Evolutionary conservation across 1,140 invertebrate genomes (phyloP).

Genomic region (Saccostrea glomerata): DNA sequence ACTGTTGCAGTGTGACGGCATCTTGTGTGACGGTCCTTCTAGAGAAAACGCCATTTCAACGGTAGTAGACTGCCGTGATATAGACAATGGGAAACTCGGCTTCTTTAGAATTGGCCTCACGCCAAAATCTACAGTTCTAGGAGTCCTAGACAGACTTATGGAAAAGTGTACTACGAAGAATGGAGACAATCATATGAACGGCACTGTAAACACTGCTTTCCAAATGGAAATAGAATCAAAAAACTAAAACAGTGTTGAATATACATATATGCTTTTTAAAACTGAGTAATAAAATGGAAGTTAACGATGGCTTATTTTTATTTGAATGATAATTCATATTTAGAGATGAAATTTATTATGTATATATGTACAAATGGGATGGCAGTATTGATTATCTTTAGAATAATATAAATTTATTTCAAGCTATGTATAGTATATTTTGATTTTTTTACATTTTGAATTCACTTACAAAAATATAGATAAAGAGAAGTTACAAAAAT

Average conservation of each 20-base stretch:
- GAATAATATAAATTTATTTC: too few relatives aligned
- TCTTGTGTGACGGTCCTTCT: constrained; percentile 69
- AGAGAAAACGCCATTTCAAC: constrained; percentile 70
- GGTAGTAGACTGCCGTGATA: constrained; percentile 68
- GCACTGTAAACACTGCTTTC: neutral
- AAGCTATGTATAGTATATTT: too few relatives aligned
- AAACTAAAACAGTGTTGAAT: neutral
- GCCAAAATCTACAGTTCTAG: constrained; percentile 64
- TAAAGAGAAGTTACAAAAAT: too few relatives aligned
- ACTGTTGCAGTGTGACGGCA: constrained; percentile 67
- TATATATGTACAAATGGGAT: too few relatives aligned
- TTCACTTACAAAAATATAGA: too few relatives aligned
- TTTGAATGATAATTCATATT: too few relatives aligned
- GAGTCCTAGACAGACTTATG: constrained; percentile 64
- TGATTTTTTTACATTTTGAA: too few relatives aligned
- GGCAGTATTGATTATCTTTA: too few relatives aligned
- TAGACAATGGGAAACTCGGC: constrained; percentile 62
- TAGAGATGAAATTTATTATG: too few relatives aligned
- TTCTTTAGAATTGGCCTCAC: constrained; percentile 71
- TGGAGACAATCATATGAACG: neutral
- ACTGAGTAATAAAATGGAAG: too few relatives aligned
- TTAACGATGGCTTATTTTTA: too few relatives aligned
- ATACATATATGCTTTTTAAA: too few relatives aligned
- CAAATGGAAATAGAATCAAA: neutral
- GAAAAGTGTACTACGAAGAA: neutral